Percentiles rank a stretch among this genome's conserved stretches.
Evolutionary conservation across 1,140 invertebrate species (phyloP).

Genomic region (Bombus consobrinus): DNA sequence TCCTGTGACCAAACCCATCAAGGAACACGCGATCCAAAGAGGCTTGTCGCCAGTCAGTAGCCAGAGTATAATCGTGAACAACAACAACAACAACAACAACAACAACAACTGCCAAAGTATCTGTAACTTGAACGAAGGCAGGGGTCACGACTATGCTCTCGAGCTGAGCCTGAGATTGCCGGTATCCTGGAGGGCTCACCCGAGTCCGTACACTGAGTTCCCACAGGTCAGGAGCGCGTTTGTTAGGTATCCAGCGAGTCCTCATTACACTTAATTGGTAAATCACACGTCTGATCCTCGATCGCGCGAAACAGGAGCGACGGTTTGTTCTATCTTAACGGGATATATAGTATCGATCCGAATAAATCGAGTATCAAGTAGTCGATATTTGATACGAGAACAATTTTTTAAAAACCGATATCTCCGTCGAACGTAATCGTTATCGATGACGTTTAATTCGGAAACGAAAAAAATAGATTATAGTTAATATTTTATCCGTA

Average conservation of each 20-base stretch:
- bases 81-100: slow-evolving; percentile 75
- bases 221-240: slow-evolving; percentile 77
- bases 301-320: background rate
- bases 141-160: slow-evolving; percentile 71
- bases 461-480: background rate
- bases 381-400: background rate
- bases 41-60: slow-evolving; percentile 57
- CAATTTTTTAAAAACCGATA: background rate
- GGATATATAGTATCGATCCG: too few species aligned
- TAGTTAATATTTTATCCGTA: background rate
- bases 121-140: slow-evolving; percentile 75
- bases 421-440: background rate
- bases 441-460: background rate
- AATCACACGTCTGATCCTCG: background rate
- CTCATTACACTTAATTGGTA: slow-evolving; percentile 69
- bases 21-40: slow-evolving; percentile 45
- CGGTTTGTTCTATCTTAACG: background rate
- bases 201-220: slow-evolving; percentile 65
- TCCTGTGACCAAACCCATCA: slow-evolving; percentile 77
- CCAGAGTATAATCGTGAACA: slow-evolving; percentile 68
- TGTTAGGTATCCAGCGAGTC: slow-evolving; percentile 76
- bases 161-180: slow-evolving; percentile 77
- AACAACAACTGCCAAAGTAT: slow-evolving; percentile 77
- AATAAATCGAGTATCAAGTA: background rate
- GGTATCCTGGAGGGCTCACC: slow-evolving; percentile 69